Evolutionary conservation across 2,888 invertebrate species (phyloP), one percentile per base, ranked within the genome.

Genomic region (Brassicogethes aeneus): DNA sequence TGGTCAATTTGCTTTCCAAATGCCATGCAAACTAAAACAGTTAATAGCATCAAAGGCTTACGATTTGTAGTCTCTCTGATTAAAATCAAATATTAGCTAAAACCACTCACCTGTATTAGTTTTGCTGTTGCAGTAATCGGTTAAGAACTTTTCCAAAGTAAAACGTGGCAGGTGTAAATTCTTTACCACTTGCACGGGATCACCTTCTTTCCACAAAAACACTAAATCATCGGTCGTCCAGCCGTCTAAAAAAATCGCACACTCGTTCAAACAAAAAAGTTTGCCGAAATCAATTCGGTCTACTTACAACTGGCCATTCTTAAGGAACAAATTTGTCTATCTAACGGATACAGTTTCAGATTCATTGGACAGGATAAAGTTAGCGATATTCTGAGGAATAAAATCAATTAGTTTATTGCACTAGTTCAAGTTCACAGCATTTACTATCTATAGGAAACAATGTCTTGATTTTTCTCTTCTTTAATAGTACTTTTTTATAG

Each of bases 301-400:
- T 64, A 89, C 94, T 91, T 71, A 95, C 94, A 96, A 68, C 94
- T 95, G 54, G 94, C 94, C 87, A 96, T 92, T 61, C 90, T 77
- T 53, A 96, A 77, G 40, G 92, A 90, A 71, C 96, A 96, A 46
- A 86, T 83, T 74, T 96, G 96, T 61, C 89, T 84, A 71, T 96
- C 96, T 69, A 97, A 70, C 3, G 96, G 96, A 72, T 96, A 97
- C 51, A 95, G 78, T 71, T 94, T 93, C 58, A 97, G 75, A 70
- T 94, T 90, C 96, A 97, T 97, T 44, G 95, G 95, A 63, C 96
- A 97, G 41, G 94, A 90, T 53, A 97, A 77, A 38, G 94, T 93
- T 59, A 96, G 74, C 30, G 96, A 95, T 69, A 96, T 88, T 68
- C 96, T 90, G 74, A 41, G 23, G 23, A 23, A 5, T n/a, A n/a